Percentiles rank a stretch among this genome's conserved stretches.
These are phyloP conservation scores for Sapayoa aenigma DNA, from an alignment of 2,113 vertebrate species.

Conservation along the genomic window DNA sequence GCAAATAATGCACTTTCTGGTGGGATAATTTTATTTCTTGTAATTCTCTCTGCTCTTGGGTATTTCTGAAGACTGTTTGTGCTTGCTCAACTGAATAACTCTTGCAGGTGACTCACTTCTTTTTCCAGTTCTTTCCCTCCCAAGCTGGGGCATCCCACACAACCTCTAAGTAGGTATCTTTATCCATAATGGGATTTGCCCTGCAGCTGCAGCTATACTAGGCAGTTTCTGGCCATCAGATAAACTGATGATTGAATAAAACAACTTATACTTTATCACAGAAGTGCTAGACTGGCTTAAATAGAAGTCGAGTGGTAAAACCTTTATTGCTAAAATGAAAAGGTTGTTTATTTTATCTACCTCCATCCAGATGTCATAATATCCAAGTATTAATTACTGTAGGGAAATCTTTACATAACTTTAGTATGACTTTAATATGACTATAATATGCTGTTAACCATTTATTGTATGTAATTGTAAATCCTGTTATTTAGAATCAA, in stretches of 20 bases:
- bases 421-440: not conserved
- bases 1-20: not conserved
- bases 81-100: not conserved
- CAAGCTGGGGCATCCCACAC: not conserved
- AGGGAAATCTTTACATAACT: not conserved
- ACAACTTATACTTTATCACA: not conserved
- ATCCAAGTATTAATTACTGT: not conserved
- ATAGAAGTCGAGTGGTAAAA: not conserved
- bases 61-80: not conserved
- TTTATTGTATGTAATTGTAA: not conserved
- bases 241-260: not conserved
- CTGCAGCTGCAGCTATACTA: not conserved
- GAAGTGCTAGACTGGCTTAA: not conserved
- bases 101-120: not conserved
- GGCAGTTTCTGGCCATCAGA: too few species aligned
- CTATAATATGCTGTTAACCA: not conserved
- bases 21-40: not conserved
- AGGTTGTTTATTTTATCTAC: not conserved
- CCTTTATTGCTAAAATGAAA: not conserved
- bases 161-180: not conserved
- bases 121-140: not conserved
- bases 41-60: not conserved
- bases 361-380: too few species aligned
- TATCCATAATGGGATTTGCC: not conserved
- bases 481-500: not conserved